Conservation (phyloP, 2,113 vertebrate species). For the Prolemur simus region DNA sequence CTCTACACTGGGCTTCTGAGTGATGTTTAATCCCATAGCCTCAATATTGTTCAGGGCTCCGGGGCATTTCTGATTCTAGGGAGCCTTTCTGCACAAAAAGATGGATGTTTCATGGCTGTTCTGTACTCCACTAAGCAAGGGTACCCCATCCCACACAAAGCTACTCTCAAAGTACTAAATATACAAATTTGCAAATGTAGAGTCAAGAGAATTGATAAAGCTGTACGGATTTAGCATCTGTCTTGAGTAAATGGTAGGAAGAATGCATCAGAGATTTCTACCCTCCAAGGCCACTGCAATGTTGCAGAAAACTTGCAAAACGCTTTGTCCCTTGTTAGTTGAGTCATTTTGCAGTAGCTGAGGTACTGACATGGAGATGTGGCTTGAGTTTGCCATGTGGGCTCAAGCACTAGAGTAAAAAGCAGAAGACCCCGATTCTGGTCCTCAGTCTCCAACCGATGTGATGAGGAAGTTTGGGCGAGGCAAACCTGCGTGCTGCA, state of each 20-base stretch:
- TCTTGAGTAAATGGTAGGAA: neutral
- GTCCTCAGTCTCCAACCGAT: neutral
- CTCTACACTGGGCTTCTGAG: neutral
- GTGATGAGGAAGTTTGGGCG: neutral
- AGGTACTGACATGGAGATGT: neutral
- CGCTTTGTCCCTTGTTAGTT: neutral
- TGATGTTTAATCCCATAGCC: neutral
- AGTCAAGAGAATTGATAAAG: neutral
- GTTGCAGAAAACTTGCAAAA: constrained; percentile 48
- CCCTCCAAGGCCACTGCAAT: neutral
- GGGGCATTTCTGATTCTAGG: neutral
- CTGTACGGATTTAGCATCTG: neutral
- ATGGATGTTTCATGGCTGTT: neutral
- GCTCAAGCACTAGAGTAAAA: neutral
- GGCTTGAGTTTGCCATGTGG: neutral
- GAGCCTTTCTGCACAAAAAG: constrained; percentile 13
- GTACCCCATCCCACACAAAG: neutral
- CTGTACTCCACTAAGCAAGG: neutral
- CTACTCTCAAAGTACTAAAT: neutral
- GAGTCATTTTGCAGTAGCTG: neutral
- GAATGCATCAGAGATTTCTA: neutral
- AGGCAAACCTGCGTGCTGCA: neutral
- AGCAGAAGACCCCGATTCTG: neutral
- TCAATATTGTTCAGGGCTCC: neutral
- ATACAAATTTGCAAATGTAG: neutral